A percentile compares a stretch with the other conserved stretches of the same genome.
These are phyloP conservation scores for Loripinus fragilis DNA, from an alignment of 2,888 invertebrate species.

Conservation along the genomic window DNA sequence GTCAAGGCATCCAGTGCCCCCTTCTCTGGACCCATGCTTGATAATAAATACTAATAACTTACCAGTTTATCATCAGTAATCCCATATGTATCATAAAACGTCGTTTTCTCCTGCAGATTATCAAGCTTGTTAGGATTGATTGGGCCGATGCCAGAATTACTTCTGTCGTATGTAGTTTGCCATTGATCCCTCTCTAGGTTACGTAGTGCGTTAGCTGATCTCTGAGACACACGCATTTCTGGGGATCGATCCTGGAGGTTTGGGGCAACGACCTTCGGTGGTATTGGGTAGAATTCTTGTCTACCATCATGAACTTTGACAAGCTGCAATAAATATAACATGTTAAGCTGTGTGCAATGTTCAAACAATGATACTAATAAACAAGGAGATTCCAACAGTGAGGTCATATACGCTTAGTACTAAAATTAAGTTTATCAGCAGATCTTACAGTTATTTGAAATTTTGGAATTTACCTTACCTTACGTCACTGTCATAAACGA, in stretches of 20 bases:
- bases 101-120: conserved; percentile 76
- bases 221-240: conserved; percentile 67
- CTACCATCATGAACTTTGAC: conserved; percentile 74
- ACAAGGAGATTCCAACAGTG: too few species aligned
- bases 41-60: too few species aligned
- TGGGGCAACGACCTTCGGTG: conserved; percentile 76
- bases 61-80: conserved; percentile 77
- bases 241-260: conserved; percentile 73
- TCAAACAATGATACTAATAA: too few species aligned
- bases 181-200: conserved; percentile 81
- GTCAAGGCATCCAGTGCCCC: too few species aligned
- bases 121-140: conserved; percentile 78
- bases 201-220: conserved; percentile 75
- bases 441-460: too few species aligned
- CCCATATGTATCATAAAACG: conserved; percentile 62
- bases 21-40: too few species aligned
- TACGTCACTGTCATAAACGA: too few species aligned
- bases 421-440: too few species aligned
- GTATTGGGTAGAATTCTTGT: conserved; percentile 79
- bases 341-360: too few species aligned
- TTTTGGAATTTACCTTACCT: too few species aligned
- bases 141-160: conserved; percentile 80
- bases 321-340: conserved; percentile 62
- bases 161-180: conserved; percentile 78
- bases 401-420: too few species aligned